A percentile compares a stretch with the other conserved stretches of the same genome.
Evolutionary conservation across 1,140 invertebrate genomes (phyloP).

Genomic region (Musca domestica): DNA sequence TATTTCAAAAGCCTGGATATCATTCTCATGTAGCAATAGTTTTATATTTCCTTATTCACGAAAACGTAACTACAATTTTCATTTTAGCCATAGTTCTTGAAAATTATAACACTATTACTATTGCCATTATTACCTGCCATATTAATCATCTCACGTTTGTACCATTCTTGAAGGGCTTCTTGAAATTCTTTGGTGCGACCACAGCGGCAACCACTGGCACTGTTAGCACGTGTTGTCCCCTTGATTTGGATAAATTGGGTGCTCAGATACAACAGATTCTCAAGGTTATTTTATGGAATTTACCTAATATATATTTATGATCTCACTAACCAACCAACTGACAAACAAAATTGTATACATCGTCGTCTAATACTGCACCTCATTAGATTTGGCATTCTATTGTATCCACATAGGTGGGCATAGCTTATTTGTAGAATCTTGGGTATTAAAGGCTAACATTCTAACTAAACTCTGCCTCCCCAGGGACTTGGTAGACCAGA

Average conservation of each 20-base stretch:
- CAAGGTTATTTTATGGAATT: conserved; percentile 42
- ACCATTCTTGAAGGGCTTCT: conserved; percentile 10
- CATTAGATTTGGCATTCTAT: not conserved
- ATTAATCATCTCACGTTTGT: conserved; percentile 1
- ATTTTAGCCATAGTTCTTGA: not conserved
- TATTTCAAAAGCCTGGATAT: too few relatives aligned
- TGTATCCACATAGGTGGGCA: too few relatives aligned
- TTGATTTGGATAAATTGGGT: conserved; percentile 51
- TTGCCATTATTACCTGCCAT: not conserved
- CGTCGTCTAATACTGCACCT: not conserved
- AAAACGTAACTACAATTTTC: not conserved
- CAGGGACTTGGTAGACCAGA: too few relatives aligned
- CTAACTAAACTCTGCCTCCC: too few relatives aligned
- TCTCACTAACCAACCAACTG: not conserved
- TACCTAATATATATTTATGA: not conserved
- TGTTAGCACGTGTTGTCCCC: conserved; percentile 34
- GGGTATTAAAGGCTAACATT: too few relatives aligned
- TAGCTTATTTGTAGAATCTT: too few relatives aligned
- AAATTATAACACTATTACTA: not conserved
- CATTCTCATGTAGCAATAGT: not conserved
- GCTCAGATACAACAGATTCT: conserved; percentile 47
- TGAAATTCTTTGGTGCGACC: conserved; percentile 6
- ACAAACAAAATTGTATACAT: not conserved
- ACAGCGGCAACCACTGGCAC: conserved; percentile 10
- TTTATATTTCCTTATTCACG: not conserved